Base-by-base conservation (phyloP, 2,888 invertebrate species). In the Rhaphigaster nebulosa region DNA sequence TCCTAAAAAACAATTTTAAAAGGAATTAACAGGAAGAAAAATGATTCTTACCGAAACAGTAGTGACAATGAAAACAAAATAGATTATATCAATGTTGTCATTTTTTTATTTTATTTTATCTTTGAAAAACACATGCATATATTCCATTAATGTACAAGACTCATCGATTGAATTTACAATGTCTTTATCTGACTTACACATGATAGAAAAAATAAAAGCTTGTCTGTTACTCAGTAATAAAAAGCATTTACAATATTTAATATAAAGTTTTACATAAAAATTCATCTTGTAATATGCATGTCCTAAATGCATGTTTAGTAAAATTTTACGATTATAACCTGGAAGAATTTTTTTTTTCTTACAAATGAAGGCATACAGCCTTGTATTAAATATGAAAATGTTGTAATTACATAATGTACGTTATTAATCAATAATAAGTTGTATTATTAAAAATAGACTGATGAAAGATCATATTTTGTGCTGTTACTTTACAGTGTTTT, bases 161-260 rank as follows among this genome's bases (percentile, higher is more conserved):
- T 90, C 91, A 89, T 91, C 91, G 89, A 91, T 90, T 91, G 90
- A 91, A 91, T 91, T 91, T 91, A 91, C 91, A 91, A 91, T 90
- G 88, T 90, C 89, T 90, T 89, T 87, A 88, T 91, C 80, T 90
- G 90, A 91, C 90, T 90, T 91, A 91, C 90, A 91, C 91, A 91
- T 91, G 90, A 91, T 91, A 91, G 91, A 91, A 91, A 91, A 91
- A 91, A 91, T 91, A 91, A 91, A 91, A 91, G 91, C 91, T 91
- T 91, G 91, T 91, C 90, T 65, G 87, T 91, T 91, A 91, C 89
- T 90, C 90, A 90, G 90, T 91, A 90, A 91, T 91, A 91, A 91
- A 91, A 91, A 91, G 91, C 91, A 91, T 91, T 90, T 91, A 89
- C 91, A 89, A 87, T 90, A 50, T 80, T 80, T 90, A 90, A 91